phyloP scores from a whole-genome alignment of 2,797 vertebrate species.

The Malacoraja senta region DNA sequence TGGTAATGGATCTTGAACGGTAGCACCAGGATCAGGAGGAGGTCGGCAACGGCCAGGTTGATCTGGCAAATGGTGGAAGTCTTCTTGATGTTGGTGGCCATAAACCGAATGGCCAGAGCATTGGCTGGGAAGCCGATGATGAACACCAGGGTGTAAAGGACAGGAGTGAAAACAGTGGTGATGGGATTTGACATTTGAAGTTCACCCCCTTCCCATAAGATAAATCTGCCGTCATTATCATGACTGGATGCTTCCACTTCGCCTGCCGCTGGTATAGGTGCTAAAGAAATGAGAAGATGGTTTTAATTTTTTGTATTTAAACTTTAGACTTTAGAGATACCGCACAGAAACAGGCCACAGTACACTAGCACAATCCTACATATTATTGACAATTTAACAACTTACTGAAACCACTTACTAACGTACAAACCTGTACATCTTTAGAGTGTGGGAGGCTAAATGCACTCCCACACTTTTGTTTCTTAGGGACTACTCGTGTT shows the following conservation, averaged over 20 bases:
- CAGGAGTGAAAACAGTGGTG: constrained; percentile 58
- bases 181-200: constrained; percentile 47
- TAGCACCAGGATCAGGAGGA: constrained; percentile 64
- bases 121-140: constrained; percentile 72
- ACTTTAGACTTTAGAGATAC: too few relatives aligned
- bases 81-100: constrained; percentile 60
- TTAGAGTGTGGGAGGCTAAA: too few relatives aligned
- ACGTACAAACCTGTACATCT: too few relatives aligned
- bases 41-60: constrained; percentile 71
- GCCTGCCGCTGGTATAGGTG: rapidly evolving
- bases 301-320: background rate
- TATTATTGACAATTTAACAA: too few relatives aligned
- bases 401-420: too few relatives aligned
- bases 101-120: constrained; percentile 69
- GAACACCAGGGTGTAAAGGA: constrained; percentile 63
- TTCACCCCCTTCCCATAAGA: rapidly evolving
- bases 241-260: rapidly evolving
- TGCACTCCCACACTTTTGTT: too few relatives aligned
- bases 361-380: too few relatives aligned
- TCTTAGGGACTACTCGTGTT: too few relatives aligned
- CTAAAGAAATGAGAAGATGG: background rate
- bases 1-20: constrained; percentile 75
- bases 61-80: constrained; percentile 70
- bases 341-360: too few relatives aligned
- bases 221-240: rapidly evolving